These are phyloP conservation scores for Halisarca cf. caerulea DNA, from an alignment of 37 sponge, comb jelly and placozoan species.

Conservation along the genomic window DNA sequence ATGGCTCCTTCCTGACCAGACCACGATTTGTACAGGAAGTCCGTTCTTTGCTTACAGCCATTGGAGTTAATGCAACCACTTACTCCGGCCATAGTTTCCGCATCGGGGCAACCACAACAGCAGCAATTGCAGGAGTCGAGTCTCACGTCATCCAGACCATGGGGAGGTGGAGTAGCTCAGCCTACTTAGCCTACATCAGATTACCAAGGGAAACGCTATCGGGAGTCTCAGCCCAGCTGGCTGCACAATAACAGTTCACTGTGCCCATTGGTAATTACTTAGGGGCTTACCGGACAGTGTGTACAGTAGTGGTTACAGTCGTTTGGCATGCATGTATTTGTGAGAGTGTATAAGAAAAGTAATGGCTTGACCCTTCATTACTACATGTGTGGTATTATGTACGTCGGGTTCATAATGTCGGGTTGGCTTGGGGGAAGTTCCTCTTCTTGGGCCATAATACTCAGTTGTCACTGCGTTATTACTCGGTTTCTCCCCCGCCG, in stretches of 20 bases:
- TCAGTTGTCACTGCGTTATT: too few relatives aligned
- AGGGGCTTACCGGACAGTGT: too few relatives aligned
- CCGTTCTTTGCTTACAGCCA: background rate
- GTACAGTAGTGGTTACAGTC: too few relatives aligned
- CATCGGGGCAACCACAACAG: slow-evolving; percentile 46
- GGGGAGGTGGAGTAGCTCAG: slow-evolving; percentile 16
- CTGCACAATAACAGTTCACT: background rate
- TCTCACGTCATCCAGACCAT: background rate
- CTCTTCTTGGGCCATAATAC: too few relatives aligned
- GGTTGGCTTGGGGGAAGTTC: too few relatives aligned
- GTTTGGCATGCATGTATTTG: too few relatives aligned
- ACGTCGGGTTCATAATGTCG: too few relatives aligned
- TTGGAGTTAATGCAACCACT: slow-evolving; percentile 4
- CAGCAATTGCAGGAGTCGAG: slow-evolving; percentile 11
- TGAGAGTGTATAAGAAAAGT: too few relatives aligned
- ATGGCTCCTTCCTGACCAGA: slow-evolving; percentile 31
- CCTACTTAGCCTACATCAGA: background rate
- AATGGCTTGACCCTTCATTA: too few relatives aligned
- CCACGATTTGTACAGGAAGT: slow-evolving; percentile 24
- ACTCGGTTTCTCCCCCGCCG: too few relatives aligned
- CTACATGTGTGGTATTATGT: too few relatives aligned
- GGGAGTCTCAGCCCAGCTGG: background rate
- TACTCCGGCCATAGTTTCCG: slow-evolving; percentile 51
- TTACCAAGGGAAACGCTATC: background rate
- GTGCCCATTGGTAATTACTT: too few relatives aligned